Percentiles rank a stretch among this genome's conserved stretches.
phyloP scores from a whole-genome alignment of 2,113 vertebrate genomes.

The Pica pica region DNA sequence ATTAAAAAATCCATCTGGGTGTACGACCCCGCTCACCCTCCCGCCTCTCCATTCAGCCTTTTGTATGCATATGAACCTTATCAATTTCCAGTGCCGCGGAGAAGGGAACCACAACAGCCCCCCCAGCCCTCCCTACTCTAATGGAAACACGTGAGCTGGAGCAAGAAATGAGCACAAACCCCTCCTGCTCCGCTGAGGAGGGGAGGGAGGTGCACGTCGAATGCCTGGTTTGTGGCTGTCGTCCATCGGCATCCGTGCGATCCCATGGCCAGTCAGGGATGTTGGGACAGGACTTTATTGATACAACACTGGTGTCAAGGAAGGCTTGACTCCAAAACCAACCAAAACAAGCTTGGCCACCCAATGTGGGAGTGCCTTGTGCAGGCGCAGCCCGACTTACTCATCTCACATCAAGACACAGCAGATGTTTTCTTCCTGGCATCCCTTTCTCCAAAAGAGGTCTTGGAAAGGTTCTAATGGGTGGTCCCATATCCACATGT shows the following conservation, averaged over 20 bases:
- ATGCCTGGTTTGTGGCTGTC: background rate
- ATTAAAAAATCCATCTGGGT: slow-evolving; percentile 84
- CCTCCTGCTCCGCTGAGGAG: slow-evolving; percentile 30
- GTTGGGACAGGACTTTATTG: background rate
- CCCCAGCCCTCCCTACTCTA: slow-evolving; percentile 38
- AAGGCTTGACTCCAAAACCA: background rate
- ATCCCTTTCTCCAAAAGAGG: slow-evolving; percentile 13
- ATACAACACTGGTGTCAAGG: background rate
- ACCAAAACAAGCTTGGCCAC: background rate
- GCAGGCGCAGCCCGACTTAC: background rate
- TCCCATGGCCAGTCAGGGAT: background rate
- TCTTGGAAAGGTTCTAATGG: background rate
- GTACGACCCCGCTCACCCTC: slow-evolving; percentile 75
- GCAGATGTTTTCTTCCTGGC: background rate
- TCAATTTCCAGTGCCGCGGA: slow-evolving; percentile 76
- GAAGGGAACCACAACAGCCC: slow-evolving; percentile 68
- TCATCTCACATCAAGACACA: background rate
- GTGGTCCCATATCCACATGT: rapidly evolving
- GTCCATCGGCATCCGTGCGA: rapidly evolving
- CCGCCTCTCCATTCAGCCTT: slow-evolving; percentile 80
- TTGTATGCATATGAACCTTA: slow-evolving; percentile 85
- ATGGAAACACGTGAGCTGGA: slow-evolving; percentile 64
- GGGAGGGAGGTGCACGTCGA: background rate
- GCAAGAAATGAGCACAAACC: slow-evolving; percentile 61
- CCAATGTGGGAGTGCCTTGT: background rate